A percentile compares a stretch with the other conserved stretches of the same genome.
phyloP scores from a whole-genome alignment of 2,113 vertebrate species.

The Choloepus hoffmanni region DNA sequence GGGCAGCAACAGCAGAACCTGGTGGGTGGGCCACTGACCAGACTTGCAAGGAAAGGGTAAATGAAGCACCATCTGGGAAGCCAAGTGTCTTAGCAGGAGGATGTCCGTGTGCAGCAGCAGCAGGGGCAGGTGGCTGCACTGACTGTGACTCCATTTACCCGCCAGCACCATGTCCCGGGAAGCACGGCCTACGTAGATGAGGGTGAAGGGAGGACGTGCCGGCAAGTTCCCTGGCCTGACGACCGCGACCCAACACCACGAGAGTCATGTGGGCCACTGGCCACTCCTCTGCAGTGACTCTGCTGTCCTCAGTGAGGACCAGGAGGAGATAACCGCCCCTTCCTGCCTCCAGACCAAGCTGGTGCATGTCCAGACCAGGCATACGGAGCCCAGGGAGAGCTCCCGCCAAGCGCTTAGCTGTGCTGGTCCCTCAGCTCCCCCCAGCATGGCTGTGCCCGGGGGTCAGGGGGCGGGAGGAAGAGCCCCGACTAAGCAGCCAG shows the following conservation, averaged over 20 bases:
- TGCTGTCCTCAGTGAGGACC: background rate
- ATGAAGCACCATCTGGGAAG: background rate
- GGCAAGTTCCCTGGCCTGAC: background rate
- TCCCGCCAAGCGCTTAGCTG: background rate
- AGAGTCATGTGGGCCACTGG: background rate
- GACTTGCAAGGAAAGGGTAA: background rate
- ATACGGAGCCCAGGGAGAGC: background rate
- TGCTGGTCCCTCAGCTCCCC: background rate
- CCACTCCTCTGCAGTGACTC: background rate
- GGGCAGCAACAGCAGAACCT: fast-evolving
- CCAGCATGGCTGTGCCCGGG: background rate
- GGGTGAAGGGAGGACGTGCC: background rate
- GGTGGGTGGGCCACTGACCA: background rate
- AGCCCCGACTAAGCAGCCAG: background rate
- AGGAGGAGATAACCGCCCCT: background rate
- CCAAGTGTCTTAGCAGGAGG: background rate
- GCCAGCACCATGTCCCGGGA: background rate
- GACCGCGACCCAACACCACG: background rate
- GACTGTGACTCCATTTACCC: background rate
- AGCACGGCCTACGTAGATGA: background rate
- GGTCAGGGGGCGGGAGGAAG: background rate
- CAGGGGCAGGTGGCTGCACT: background rate
- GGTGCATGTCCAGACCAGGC: background rate
- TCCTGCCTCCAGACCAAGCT: background rate
- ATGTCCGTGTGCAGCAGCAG: background rate